These are phyloP conservation scores for Gnatocerus cornutus DNA, from an alignment of 2,888 invertebrate genomes.

Conservation along the genomic window DNA sequence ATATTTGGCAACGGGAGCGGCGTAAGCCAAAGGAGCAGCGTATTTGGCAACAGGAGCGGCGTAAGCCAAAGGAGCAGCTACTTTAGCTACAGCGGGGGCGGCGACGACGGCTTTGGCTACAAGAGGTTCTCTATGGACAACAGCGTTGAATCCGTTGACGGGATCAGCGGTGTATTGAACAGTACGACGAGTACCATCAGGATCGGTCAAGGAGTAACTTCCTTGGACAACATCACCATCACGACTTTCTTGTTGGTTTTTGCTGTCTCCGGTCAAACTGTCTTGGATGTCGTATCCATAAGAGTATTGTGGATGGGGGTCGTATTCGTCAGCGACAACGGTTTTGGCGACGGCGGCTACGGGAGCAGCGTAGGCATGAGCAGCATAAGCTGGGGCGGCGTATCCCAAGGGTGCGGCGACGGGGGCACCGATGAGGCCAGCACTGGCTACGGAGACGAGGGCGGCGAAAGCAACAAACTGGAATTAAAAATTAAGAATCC, in stretches of 20 bases:
- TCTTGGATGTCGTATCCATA: constrained; percentile 72
- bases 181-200: constrained; percentile 78
- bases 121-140: constrained; percentile 71
- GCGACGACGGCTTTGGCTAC: constrained; percentile 50
- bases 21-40: constrained; percentile 52
- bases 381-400: constrained; percentile 58
- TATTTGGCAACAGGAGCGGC: constrained; percentile 51
- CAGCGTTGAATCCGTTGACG: constrained; percentile 74
- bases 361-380: constrained; percentile 58
- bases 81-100: constrained; percentile 47
- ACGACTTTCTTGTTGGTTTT: constrained; percentile 77
- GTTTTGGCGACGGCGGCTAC: constrained; percentile 51
- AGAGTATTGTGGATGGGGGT: constrained; percentile 72
- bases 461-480: constrained; percentile 55
- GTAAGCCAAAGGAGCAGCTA: constrained; percentile 53
- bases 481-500: constrained; percentile 18
- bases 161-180: constrained; percentile 77
- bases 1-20: constrained; percentile 51
- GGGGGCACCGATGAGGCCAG: constrained; percentile 54
- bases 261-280: constrained; percentile 75
- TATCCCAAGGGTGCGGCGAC: constrained; percentile 52
- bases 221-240: constrained; percentile 78
- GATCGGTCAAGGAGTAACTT: constrained; percentile 74
- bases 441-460: constrained; percentile 47
- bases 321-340: constrained; percentile 58